Base-by-base conservation (phyloP, 2,797 vertebrate genomes). In the Sebastiscus albofasciatus region DNA sequence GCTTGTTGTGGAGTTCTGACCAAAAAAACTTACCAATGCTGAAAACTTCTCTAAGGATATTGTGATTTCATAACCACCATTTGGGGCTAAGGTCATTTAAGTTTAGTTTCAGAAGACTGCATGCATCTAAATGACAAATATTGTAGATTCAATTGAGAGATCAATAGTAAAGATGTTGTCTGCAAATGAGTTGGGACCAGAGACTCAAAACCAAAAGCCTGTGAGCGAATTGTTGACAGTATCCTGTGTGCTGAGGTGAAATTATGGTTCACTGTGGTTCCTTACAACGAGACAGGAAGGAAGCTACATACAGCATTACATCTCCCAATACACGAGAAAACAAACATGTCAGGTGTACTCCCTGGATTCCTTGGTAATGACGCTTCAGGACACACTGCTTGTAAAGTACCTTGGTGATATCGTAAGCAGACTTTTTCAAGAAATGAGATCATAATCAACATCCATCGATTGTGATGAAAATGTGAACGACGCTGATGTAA, bases 291-390 rank as follows among this genome's bases (percentile, higher is more conserved):
- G 67, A 89, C 90, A 92, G 92, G 92, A 94, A 96, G 94, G 92
- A 95, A 93, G 90, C 81, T 13, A 29, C 77, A 74, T 42, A 31
- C 58, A 90, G 80, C 88, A 49, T 89, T 78, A 91, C 82, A 85
- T 80, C 82, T 92, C 85, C 87, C 77, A 75, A 84, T 91, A 88
- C 81, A 49, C 87, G 70, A 81, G 83, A 91, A 89, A 92, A 87
- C 84, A 70, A 82, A 81, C 62, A 33, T 71, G 34, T 88, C 74
- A 86, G 73, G 24, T 60, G 71, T 20, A 83, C 46, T 39, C 90
- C 88, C 90, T 92, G 88, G 82, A 75, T 94, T 93, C 87, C 81
- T 85, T 39, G 89, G 92, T 91, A 93, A 81, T 93, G 91, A 93
- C 91, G 87, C 89, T 29, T 72, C 71, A 80, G 79, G 66, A 75